Evolutionary conservation across 2,888 invertebrate genomes (phyloP), one percentile per base, ranked within the genome.

Genomic region (Mycogona germanica): DNA sequence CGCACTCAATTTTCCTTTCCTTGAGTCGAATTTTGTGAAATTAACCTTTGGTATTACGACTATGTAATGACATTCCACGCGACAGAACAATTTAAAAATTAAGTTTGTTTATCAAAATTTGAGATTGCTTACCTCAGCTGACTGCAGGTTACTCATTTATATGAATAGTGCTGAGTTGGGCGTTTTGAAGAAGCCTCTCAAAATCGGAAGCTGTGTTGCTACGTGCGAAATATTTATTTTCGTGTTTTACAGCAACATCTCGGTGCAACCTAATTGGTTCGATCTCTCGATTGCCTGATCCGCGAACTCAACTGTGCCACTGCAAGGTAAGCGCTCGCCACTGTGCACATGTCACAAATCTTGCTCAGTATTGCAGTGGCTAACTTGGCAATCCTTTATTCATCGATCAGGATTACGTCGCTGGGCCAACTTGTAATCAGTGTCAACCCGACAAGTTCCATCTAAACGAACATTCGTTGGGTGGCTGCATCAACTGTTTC

Each of bases 401-500:
- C 32, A 26, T 41, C 1, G 1, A 37, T n/a, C 64, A 83, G 77
- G 70, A 73, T 47, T 78, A 81, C 64, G 84, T 83, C 1, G 79
- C 79, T 64, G 96, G 96, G 54, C 75, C 79, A 6, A 79, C 76
- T 65, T 97, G 97, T 71, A 83, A 88, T 68, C 79, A 82, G 68
- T 97, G 97, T 73, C 81, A 81, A 69, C 73, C 80, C 17, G 80
- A 83, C 63, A 80, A 89, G 1, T 97, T 91, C 80, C 81, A 83
- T 67, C 74, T 96, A 57, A 83, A 86, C 53, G 70, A 76, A 19
- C 78, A 78, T 57, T 84, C 86, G 64, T 79, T 81, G 61, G 81
- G 84, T 61, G 97, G 97, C 41, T 98, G 97, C 70, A 84, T 93
- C 51, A 76, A 80, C 53, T 97, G 97, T 71, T 97, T 96, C 85